Evolutionary conservation across 2,888 invertebrate species (phyloP).

Genomic region (Thyatira batis): DNA sequence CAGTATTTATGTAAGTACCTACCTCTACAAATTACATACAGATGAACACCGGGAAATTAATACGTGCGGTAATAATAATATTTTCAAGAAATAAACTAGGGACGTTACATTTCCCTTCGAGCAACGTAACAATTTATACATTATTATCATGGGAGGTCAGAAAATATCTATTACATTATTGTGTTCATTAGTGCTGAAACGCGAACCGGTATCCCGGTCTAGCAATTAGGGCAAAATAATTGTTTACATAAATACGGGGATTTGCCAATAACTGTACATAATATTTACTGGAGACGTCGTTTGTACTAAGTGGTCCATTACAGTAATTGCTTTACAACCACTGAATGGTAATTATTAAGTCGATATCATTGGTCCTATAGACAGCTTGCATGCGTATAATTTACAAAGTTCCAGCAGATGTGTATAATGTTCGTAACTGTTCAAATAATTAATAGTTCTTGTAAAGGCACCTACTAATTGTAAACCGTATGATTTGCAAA

Average conservation of each 20-base stretch:
- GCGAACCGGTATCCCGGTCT: constrained; percentile 51
- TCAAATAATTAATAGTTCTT: too few species aligned
- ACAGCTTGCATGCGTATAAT: constrained; percentile 6
- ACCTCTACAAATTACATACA: background rate
- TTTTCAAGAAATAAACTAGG: constrained; percentile 17
- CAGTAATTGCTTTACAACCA: constrained; percentile 65
- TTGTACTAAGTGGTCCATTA: constrained; percentile 69
- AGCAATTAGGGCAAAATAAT: constrained; percentile 77
- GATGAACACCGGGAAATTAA: constrained; percentile 18
- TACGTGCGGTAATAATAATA: constrained; percentile 1
- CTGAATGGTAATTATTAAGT: constrained; percentile 53
- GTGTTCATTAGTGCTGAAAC: constrained; percentile 76
- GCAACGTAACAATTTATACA: constrained; percentile 54
- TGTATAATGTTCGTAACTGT: background rate
- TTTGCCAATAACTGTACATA: constrained; percentile 64
- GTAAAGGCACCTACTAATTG: too few species aligned
- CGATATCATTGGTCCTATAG: constrained; percentile 43
- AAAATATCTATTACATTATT: constrained; percentile 78
- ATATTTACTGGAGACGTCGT: constrained; percentile 65
- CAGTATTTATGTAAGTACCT: too few species aligned
- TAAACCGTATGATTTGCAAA: too few species aligned
- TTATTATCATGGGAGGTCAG: constrained; percentile 61
- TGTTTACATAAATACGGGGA: constrained; percentile 70
- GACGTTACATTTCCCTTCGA: constrained; percentile 37
- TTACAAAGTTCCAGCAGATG: constrained; percentile 1